Evolutionary conservation across 2,113 vertebrate genomes (phyloP).

Genomic region (Catharus minimus): DNA sequence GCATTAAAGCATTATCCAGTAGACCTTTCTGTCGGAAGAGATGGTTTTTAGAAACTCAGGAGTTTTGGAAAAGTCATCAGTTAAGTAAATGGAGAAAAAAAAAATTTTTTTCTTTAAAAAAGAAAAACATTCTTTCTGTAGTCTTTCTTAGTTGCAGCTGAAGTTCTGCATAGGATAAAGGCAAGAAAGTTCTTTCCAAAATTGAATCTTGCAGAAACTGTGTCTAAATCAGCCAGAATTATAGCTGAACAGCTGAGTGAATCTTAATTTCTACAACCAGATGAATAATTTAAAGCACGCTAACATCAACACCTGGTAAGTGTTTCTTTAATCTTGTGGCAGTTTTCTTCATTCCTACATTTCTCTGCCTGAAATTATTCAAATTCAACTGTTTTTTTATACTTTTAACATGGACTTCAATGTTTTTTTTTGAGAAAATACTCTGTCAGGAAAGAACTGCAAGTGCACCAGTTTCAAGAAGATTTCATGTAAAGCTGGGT

Average conservation of each 20-base stretch:
- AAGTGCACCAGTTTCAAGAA: neutral
- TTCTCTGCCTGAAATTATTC: neutral
- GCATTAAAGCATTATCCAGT: neutral
- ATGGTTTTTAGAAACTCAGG: neutral
- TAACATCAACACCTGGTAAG: neutral
- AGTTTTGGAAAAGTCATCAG: neutral
- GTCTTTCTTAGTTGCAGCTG: neutral
- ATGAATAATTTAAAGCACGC: neutral
- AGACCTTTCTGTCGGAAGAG: neutral
- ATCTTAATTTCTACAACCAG: neutral
- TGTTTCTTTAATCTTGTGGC: neutral
- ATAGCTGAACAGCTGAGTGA: neutral
- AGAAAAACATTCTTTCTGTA: neutral
- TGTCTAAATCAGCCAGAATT: neutral
- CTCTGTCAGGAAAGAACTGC: neutral
- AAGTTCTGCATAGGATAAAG: neutral
- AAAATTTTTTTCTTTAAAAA: neutral
- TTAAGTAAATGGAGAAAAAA: neutral
- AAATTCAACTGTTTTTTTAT: neutral
- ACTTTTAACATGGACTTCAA: fast-evolving
- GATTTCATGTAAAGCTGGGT: neutral
- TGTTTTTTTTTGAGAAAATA: neutral
- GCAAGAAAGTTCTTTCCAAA: neutral
- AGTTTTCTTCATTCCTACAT: neutral
- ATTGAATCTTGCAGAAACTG: neutral